Evolutionary conservation across 2,797 vertebrate genomes (phyloP).

Genomic region (Syngnathus acus): DNA sequence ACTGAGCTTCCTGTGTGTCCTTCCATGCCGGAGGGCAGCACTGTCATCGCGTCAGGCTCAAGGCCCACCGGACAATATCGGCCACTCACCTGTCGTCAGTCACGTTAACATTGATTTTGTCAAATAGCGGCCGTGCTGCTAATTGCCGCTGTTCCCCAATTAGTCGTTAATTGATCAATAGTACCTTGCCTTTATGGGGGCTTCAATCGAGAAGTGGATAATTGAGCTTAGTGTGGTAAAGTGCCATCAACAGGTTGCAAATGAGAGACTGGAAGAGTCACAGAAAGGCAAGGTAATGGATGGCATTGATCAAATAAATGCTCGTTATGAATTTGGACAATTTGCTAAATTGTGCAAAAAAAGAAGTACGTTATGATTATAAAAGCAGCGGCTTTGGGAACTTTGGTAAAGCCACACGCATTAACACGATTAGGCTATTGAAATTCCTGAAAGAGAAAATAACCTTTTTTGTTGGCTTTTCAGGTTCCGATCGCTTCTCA

Average conservation of each 20-base stretch:
- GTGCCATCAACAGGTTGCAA: background rate
- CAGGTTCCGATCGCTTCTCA: constrained; percentile 8
- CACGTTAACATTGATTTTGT: background rate
- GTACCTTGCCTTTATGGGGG: background rate
- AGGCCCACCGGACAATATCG: constrained; percentile 17
- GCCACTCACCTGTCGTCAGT: constrained; percentile 5
- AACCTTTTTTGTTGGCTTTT: constrained; percentile 1
- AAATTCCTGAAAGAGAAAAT: background rate
- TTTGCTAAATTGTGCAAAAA: background rate
- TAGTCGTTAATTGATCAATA: background rate
- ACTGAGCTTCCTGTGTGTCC: constrained; percentile 44
- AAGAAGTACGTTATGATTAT: background rate
- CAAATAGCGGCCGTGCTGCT: background rate
- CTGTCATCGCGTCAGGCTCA: constrained; percentile 50
- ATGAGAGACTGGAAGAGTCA: background rate
- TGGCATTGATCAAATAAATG: background rate
- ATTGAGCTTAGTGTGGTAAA: background rate
- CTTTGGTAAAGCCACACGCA: background rate
- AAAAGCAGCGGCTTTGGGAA: too few relatives aligned
- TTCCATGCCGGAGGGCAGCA: constrained; percentile 49
- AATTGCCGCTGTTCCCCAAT: background rate
- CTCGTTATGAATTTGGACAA: background rate
- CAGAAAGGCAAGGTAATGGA: background rate
- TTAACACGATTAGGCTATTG: constrained; percentile 12
- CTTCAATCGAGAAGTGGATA: background rate